Conservation (phyloP, 2,113 vertebrate species). For the Orthonyx spaldingii region DNA sequence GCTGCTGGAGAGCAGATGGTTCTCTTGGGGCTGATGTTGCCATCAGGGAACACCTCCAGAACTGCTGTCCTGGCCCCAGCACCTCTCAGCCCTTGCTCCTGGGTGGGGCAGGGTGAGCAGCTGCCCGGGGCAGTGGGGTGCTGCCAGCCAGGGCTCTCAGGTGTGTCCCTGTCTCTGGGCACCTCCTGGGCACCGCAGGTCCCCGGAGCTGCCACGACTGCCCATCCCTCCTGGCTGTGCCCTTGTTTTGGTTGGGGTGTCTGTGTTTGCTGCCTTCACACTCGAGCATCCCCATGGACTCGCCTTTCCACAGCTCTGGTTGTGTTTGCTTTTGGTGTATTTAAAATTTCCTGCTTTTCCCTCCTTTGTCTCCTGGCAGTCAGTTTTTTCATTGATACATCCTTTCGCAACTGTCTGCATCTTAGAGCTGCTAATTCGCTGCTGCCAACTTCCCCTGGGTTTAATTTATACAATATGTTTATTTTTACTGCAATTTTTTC, state of each 20-base stretch:
- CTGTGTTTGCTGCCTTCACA: not conserved
- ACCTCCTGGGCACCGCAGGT: not conserved
- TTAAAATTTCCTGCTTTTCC: not conserved
- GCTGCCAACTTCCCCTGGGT: constrained; percentile 43
- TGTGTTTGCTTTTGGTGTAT: not conserved
- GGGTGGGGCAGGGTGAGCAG: not conserved
- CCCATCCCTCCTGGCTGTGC: not conserved
- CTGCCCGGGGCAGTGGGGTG: rapidly evolving
- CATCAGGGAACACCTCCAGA: not conserved
- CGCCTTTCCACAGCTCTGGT: not conserved
- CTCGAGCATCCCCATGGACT: not conserved
- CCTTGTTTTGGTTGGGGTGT: not conserved
- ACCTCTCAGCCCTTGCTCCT: rapidly evolving
- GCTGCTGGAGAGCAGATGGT: not conserved
- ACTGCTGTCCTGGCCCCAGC: not conserved
- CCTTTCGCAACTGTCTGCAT: constrained; percentile 19
- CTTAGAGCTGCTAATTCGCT: constrained; percentile 3
- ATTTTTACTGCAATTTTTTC: constrained; percentile 49
- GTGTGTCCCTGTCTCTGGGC: rapidly evolving
- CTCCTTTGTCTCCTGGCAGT: not conserved
- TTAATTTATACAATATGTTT: constrained; percentile 60
- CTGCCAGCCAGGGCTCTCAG: not conserved
- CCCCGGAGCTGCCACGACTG: rapidly evolving
- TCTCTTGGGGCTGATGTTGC: not conserved
- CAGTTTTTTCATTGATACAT: not conserved